Percentiles rank a stretch among this genome's conserved stretches.
phyloP scores from a whole-genome alignment of 2,797 vertebrate species.

The Anniella stebbinsi region DNA sequence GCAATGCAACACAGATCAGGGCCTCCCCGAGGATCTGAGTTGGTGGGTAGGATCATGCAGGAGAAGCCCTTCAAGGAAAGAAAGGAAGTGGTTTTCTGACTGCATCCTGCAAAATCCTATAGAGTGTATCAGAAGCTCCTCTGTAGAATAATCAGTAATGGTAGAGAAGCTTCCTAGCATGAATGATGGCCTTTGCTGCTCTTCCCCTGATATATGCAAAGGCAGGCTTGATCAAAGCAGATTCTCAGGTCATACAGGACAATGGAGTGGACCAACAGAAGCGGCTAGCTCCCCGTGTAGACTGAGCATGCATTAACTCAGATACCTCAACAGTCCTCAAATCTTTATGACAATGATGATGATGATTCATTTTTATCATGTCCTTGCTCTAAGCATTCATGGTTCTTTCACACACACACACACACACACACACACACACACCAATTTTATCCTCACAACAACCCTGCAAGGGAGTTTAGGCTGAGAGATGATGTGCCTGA shows the following conservation, averaged over 20 bases:
- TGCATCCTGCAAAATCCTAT: not conserved
- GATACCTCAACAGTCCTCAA: not conserved
- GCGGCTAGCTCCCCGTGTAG: too few species aligned
- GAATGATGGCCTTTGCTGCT: not conserved
- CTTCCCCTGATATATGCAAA: not conserved
- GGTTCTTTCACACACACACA: not conserved
- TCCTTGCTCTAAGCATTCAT: not conserved
- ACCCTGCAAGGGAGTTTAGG: not conserved
- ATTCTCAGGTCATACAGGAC: not conserved
- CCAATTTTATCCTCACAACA: not conserved
- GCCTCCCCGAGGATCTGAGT: too few species aligned
- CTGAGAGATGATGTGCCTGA: not conserved
- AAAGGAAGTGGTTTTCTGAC: not conserved
- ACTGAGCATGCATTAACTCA: not conserved
- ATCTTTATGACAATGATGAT: too few species aligned
- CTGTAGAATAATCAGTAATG: not conserved
- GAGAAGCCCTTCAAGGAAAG: not conserved
- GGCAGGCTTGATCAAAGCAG: not conserved
- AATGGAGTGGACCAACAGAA: too few species aligned
- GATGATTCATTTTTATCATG: not conserved
- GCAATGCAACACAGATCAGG: too few species aligned
- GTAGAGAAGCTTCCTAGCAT: not conserved
- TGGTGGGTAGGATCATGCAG: too few species aligned
- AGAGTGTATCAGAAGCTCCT: not conserved
- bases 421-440: too few species aligned